These are phyloP conservation scores for Apeira syringaria DNA, from an alignment of 2,888 invertebrate genomes.

Conservation along the genomic window DNA sequence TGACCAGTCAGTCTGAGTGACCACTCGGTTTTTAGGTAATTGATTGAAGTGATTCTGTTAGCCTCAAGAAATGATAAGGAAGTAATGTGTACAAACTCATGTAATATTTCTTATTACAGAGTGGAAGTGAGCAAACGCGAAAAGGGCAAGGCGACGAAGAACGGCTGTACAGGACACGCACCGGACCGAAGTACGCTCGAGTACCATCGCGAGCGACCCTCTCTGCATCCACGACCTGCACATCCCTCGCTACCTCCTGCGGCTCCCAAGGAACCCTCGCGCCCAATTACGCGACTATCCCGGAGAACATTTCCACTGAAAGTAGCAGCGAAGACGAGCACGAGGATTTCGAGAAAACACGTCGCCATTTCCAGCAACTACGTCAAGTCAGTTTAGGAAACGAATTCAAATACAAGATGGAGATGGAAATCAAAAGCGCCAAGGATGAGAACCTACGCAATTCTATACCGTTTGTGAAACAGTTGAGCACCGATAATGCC, in stretches of 20 bases:
- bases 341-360: constrained; percentile 76
- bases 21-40: constrained; percentile 41
- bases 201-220: constrained; percentile 78
- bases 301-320: constrained; percentile 68
- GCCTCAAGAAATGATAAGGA: not conserved
- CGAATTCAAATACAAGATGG: constrained; percentile 85
- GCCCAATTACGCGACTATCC: constrained; percentile 71
- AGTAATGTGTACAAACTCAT: constrained; percentile 19
- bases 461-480: constrained; percentile 85
- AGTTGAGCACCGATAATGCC: constrained; percentile 82
- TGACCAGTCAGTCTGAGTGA: constrained; percentile 53
- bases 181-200: constrained; percentile 73
- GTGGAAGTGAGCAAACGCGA: constrained; percentile 69
- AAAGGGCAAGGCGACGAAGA: constrained; percentile 75
- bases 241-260: constrained; percentile 82
- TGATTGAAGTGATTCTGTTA: constrained; percentile 16
- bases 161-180: constrained; percentile 60
- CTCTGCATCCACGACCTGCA: constrained; percentile 84
- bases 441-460: constrained; percentile 85
- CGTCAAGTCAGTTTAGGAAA: constrained; percentile 85
- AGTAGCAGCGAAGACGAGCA: constrained; percentile 80
- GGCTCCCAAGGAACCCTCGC: constrained; percentile 74
- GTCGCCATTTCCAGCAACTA: constrained; percentile 85
- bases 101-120: constrained; percentile 52
- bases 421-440: constrained; percentile 86